Conservation (phyloP, 2,797 vertebrate genomes). For the Fratercula arctica region DNA sequence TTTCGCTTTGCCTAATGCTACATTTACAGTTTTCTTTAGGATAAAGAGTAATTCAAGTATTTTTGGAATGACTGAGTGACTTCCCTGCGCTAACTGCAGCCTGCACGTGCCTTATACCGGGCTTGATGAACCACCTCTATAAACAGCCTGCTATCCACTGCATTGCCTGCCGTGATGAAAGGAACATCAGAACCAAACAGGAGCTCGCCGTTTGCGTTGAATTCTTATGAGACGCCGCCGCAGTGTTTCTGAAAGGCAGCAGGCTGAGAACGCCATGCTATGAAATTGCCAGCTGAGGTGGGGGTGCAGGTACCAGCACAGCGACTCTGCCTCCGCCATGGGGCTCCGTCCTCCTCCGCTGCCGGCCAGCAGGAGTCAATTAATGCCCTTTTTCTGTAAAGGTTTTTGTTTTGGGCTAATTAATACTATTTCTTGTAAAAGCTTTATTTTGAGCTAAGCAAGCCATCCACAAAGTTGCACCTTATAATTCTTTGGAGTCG, state of each 20-base stretch:
- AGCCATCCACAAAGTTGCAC: background rate
- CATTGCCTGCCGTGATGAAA: background rate
- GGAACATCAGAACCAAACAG: background rate
- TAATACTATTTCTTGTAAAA: background rate
- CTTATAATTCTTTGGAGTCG: background rate
- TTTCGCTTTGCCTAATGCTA: background rate
- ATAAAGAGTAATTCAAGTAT: background rate
- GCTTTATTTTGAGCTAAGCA: background rate
- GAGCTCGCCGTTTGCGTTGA: background rate
- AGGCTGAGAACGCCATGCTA: rapidly evolving
- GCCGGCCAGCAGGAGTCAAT: background rate
- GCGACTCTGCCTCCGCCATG: rapidly evolving
- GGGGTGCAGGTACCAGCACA: background rate
- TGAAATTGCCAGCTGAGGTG: background rate
- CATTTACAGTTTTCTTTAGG: background rate
- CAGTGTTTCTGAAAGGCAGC: background rate
- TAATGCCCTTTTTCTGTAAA: background rate
- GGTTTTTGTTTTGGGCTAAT: background rate
- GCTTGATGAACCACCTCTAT: background rate
- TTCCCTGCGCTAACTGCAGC: background rate
- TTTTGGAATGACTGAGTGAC: background rate
- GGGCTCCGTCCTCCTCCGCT: background rate
- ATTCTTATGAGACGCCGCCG: background rate
- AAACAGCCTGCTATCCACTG: background rate
- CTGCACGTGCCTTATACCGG: rapidly evolving